These are phyloP conservation scores for Zaprionus gabonicus DNA, from an alignment of 1,140 invertebrate genomes.

Conservation along the genomic window DNA sequence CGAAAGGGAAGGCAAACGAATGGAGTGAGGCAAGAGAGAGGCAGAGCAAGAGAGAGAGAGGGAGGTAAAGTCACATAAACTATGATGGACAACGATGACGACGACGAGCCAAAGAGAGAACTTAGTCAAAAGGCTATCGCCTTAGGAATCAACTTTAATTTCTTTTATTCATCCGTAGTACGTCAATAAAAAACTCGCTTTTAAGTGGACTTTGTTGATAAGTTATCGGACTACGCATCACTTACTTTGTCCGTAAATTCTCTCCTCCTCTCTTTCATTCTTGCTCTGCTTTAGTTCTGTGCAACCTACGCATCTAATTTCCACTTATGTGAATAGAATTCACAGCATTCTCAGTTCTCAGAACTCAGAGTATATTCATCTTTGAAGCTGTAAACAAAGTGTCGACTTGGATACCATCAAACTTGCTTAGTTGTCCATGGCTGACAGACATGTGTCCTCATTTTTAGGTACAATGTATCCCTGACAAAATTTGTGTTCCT, in stretches of 20 bases:
- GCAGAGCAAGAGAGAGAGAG: not conserved
- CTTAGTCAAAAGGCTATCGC: constrained; percentile 26
- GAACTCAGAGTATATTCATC: not conserved
- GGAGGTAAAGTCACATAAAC: constrained; percentile 30
- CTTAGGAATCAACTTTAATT: constrained; percentile 45
- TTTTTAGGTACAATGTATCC: not conserved
- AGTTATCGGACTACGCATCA: not conserved
- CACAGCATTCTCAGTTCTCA: not conserved
- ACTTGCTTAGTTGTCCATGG: not conserved
- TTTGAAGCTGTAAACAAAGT: constrained; percentile 11
- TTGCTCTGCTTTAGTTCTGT: not conserved
- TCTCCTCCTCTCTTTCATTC: not conserved
- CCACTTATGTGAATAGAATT: constrained; percentile 15
- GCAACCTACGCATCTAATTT: not conserved
- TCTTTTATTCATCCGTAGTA: constrained; percentile 37
- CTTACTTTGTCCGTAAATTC: not conserved
- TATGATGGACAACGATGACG: constrained; percentile 39
- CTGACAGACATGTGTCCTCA: not conserved
- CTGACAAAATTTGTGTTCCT: not conserved
- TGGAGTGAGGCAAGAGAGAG: not conserved
- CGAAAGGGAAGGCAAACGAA: not conserved
- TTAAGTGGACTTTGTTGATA: constrained; percentile 26
- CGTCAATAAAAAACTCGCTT: constrained; percentile 35
- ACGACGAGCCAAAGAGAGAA: not conserved
- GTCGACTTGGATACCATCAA: not conserved